Conservation (phyloP, 2,113 vertebrate genomes). For the Xyliphius kryptos region DNA sequence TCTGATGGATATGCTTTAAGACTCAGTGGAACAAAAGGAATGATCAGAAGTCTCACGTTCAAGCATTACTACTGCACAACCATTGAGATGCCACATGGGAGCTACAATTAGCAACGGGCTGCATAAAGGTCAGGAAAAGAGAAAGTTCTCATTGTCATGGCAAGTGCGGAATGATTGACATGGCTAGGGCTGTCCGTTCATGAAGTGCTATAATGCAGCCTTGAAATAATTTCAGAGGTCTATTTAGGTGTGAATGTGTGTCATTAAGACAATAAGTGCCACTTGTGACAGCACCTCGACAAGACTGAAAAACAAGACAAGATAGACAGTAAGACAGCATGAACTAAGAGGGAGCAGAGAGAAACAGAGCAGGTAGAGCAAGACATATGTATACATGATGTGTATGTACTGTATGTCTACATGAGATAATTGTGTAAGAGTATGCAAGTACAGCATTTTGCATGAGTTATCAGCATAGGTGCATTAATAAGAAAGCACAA, state of each 20-base stretch:
- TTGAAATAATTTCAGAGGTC: slow-evolving; percentile 43
- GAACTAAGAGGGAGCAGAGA: slow-evolving; percentile 44
- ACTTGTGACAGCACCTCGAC: slow-evolving; percentile 46
- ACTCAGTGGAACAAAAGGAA: slow-evolving; percentile 54
- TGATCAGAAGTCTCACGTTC: slow-evolving; percentile 56
- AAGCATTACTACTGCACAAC: slow-evolving; percentile 46
- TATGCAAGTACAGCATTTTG: slow-evolving; percentile 22
- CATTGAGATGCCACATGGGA: slow-evolving; percentile 53
- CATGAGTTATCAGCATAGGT: slow-evolving; percentile 31
- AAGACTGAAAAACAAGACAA: slow-evolving; percentile 39
- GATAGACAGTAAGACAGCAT: slow-evolving; percentile 41
- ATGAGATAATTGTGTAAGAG: no score
- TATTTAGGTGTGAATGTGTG: slow-evolving; percentile 29
- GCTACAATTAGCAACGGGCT: no score
- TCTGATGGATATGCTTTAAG: slow-evolving; percentile 41
- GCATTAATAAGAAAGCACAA: slow-evolving; percentile 32
- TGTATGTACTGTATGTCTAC: slow-evolving; percentile 17
- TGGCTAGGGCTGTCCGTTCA: slow-evolving; percentile 34
- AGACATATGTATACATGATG: slow-evolving; percentile 16
- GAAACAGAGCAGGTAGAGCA: slow-evolving; percentile 36
- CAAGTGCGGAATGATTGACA: slow-evolving; percentile 32
- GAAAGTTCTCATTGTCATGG: slow-evolving; percentile 42
- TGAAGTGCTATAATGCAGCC: slow-evolving; percentile 50
- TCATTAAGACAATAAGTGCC: slow-evolving; percentile 51
- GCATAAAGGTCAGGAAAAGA: slow-evolving; percentile 37